phyloP scores from a whole-genome alignment of 2,113 vertebrate genomes.

The Ardeotis arabs region DNA sequence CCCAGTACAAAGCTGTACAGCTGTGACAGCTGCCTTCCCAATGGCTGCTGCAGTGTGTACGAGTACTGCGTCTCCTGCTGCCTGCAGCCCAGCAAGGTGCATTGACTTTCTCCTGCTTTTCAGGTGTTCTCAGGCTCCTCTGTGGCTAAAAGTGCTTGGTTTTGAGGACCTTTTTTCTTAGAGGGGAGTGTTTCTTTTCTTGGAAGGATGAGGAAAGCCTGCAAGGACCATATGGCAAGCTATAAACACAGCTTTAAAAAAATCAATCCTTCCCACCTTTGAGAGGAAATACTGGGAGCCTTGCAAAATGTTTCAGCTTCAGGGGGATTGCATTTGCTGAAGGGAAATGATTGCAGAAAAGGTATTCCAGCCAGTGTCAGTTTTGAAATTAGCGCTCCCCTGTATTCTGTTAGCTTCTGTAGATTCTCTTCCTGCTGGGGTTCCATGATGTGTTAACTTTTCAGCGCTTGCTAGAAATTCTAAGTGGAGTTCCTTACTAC shows the following conservation, averaged over 20 bases:
- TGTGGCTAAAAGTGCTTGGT: background rate
- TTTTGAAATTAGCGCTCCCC: background rate
- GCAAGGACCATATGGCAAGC: background rate
- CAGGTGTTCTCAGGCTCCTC: background rate
- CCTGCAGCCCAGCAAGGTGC: slow-evolving; percentile 93
- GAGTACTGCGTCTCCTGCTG: slow-evolving; percentile 97
- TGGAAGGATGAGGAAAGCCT: background rate
- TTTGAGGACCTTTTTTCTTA: background rate
- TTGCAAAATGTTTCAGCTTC: background rate
- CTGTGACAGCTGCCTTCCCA: slow-evolving; percentile 89
- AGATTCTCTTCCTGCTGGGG: background rate
- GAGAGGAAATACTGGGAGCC: background rate
- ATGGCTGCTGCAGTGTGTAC: slow-evolving; percentile 91
- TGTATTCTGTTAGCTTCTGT: background rate
- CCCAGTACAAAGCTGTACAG: slow-evolving; percentile 83
- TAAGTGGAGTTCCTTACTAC: background rate
- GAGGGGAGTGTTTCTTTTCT: background rate
- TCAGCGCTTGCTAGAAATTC: background rate
- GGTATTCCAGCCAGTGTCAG: background rate
- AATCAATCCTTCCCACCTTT: background rate
- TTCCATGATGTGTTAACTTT: background rate
- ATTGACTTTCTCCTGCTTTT: background rate
- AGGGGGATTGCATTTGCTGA: background rate
- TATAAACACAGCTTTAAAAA: background rate
- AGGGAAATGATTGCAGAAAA: background rate